These are phyloP conservation scores for Dryadula phaetusa DNA, from an alignment of 2,888 invertebrate species.

Conservation along the genomic window DNA sequence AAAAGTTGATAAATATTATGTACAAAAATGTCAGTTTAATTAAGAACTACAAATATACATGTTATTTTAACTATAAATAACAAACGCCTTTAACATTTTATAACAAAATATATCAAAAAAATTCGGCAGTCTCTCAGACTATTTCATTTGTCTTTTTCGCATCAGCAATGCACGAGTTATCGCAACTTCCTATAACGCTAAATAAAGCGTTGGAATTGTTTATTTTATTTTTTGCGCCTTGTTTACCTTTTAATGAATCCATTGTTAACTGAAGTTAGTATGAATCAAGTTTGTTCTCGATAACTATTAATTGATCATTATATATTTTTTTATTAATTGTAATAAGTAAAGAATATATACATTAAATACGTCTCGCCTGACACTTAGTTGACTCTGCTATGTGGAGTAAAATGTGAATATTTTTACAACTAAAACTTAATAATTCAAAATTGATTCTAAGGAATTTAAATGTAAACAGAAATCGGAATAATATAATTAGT, in stretches of 20 bases:
- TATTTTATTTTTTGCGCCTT: constrained; percentile 48
- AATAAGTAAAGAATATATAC: no score
- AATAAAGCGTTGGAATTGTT: constrained; percentile 52
- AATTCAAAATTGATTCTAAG: neutral
- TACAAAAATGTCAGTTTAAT: no score
- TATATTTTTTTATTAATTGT: neutral
- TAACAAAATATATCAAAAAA: no score
- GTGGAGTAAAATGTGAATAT: no score
- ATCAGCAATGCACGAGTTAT: constrained; percentile 67
- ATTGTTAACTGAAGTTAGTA: constrained; percentile 41
- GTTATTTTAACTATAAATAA: no score
- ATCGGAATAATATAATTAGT: constrained; percentile 4
- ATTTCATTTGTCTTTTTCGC: constrained; percentile 69
- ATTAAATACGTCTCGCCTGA: no score
- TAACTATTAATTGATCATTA: neutral
- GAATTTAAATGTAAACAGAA: neutral
- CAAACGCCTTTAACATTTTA: no score
- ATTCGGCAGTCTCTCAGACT: constrained; percentile 13
- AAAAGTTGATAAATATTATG: no score
- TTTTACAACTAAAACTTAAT: no score
- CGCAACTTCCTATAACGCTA: constrained; percentile 59
- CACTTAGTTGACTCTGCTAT: no score
- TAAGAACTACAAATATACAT: neutral
- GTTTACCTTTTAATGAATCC: constrained; percentile 54
- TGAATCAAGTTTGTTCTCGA: constrained; percentile 20